Conservation (phyloP, 2,797 vertebrate species). For the Pantherophis alleghaniensis region DNA sequence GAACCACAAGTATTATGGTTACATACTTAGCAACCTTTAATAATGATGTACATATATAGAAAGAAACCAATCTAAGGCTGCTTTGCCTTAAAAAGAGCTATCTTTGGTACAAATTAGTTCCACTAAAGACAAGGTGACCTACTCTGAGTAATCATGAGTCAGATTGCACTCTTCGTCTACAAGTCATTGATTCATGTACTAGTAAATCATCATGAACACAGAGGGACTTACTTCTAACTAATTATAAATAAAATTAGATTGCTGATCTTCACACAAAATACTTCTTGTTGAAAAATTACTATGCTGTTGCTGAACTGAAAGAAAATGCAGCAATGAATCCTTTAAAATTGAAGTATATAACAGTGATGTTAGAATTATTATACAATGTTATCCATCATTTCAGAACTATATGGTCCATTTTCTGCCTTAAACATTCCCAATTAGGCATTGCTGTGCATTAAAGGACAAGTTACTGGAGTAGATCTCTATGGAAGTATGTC, state of each 20-base stretch:
- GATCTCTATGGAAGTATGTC: background rate
- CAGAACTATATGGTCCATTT: background rate
- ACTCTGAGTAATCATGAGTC: background rate
- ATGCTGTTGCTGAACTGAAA: conserved; percentile 2
- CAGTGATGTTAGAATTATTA: background rate
- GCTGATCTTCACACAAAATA: background rate
- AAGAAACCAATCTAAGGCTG: conserved; percentile 35
- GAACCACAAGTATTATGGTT: conserved; percentile 50
- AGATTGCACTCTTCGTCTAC: background rate
- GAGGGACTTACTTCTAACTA: background rate
- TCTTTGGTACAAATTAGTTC: conserved; percentile 31
- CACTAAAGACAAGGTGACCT: background rate
- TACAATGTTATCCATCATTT: background rate
- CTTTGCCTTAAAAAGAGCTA: conserved; percentile 1
- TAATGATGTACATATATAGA: conserved; percentile 8
- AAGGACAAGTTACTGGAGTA: background rate
- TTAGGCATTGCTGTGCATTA: background rate
- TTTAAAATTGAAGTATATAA: background rate
- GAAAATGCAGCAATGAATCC: conserved; percentile 33
- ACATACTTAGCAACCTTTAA: conserved; percentile 31
- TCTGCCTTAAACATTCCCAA: background rate
- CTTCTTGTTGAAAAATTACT: background rate
- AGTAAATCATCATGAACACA: background rate
- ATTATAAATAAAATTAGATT: background rate
- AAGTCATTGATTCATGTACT: background rate